Conservation (phyloP, 92 coral and sea anemone species). For the Hydrozoanthus gracilis region DNA sequence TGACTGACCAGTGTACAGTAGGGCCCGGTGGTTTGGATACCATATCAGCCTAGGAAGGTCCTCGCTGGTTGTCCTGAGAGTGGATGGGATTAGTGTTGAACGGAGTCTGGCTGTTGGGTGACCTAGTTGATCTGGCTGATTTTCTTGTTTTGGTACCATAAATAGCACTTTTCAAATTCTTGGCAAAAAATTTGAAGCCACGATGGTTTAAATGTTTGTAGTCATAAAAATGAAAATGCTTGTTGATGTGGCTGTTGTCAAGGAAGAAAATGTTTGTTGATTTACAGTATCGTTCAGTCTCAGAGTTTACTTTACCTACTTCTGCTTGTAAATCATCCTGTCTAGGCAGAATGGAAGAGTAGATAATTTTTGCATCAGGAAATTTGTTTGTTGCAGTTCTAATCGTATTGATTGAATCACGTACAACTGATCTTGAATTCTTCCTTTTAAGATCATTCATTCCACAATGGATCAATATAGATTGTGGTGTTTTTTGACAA, state of each 20-base stretch:
- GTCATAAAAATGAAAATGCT: conserved; percentile 26
- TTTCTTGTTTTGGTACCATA: conserved; percentile 41
- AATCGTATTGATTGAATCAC: conserved; percentile 12
- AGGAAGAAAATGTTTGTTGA: conserved; percentile 21
- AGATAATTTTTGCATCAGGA: conserved; percentile 18
- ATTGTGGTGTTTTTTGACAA: conserved; percentile 1
- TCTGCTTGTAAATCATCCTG: conserved; percentile 36
- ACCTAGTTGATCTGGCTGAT: not conserved
- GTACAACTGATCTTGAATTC: conserved; percentile 4
- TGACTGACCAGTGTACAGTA: not conserved
- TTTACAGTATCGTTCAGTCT: conserved; percentile 37
- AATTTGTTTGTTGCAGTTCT: conserved; percentile 6
- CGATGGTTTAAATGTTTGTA: conserved; percentile 40
- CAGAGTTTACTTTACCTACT: conserved; percentile 31
- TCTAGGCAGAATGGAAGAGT: conserved; percentile 40
- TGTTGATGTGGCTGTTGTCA: conserved; percentile 35
- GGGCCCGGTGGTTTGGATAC: conserved; percentile 25
- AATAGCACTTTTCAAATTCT: conserved; percentile 54
- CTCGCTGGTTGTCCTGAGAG: conserved; percentile 21
- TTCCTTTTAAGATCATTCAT: conserved; percentile 38
- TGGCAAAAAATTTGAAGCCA: conserved; percentile 42
- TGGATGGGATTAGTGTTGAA: conserved; percentile 8
- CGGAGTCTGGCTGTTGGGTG: not conserved
- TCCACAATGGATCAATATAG: conserved; percentile 45
- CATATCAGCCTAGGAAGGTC: conserved; percentile 10